phyloP scores from a whole-genome alignment of 2,888 invertebrate genomes.

The Desoria tigrina region DNA sequence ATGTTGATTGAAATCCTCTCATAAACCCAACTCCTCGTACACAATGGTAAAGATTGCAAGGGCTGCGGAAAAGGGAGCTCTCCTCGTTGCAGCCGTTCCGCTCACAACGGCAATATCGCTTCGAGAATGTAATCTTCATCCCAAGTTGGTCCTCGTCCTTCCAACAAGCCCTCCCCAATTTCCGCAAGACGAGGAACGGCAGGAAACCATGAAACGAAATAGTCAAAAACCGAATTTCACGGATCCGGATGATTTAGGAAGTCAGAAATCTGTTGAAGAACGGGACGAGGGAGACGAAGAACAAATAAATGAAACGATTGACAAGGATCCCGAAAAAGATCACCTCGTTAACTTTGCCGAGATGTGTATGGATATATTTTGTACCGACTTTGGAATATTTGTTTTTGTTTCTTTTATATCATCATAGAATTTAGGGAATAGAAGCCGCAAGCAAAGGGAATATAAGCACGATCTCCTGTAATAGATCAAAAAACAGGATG shows the following conservation, averaged over 20 bases:
- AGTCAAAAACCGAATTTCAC: too few species aligned
- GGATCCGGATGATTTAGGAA: too few species aligned
- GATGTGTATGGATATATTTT: slow-evolving; percentile 3
- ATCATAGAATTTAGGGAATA: too few species aligned
- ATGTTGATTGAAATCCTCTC: slow-evolving; percentile 2
- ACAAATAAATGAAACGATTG: background rate
- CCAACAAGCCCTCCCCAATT: slow-evolving; percentile 17
- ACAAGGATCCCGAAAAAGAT: background rate
- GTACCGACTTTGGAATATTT: too few species aligned
- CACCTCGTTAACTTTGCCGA: slow-evolving; percentile 12
- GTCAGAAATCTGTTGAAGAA: too few species aligned
- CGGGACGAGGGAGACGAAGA: background rate
- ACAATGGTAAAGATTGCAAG: slow-evolving; percentile 8
- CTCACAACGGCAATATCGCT: slow-evolving; percentile 32
- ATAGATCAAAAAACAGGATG: too few species aligned
- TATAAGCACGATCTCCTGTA: too few species aligned
- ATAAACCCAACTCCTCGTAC: too few species aligned
- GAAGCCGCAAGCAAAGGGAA: too few species aligned
- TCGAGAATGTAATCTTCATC: slow-evolving; percentile 25
- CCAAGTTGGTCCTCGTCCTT: too few species aligned
- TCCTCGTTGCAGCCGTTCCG: slow-evolving; percentile 39
- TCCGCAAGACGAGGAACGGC: background rate
- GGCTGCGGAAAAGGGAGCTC: slow-evolving; percentile 30
- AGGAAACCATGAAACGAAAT: background rate
- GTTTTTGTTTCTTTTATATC: too few species aligned